Base-by-base conservation (phyloP, 1,140 invertebrate species). In the Periplaneta americana region DNA sequence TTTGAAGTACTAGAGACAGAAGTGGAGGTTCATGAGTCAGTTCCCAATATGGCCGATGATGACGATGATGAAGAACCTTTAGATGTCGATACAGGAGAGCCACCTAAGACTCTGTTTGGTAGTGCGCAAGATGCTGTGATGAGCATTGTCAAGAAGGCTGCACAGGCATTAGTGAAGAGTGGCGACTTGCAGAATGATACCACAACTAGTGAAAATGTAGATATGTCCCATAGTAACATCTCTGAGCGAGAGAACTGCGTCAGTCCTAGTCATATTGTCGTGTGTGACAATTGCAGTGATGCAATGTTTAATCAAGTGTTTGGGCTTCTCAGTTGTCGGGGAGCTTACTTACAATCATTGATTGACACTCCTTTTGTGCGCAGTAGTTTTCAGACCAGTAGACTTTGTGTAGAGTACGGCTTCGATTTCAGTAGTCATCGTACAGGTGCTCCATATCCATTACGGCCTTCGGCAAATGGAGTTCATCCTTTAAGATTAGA, bases 91-190 rank as follows among this genome's bases (percentile, higher is more conserved):
- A 89, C 89, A 81, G 84, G 85, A n/a, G 85, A 87, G 37, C 80
- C 84, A 34, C 84, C 89, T 11, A 88, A 88, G 79, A 96, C 96
- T 88, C 88, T 97, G 22, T 96, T 98, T 85, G 95, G 95, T 66
- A 95, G 93, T 48, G 96, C 96, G 2, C 92, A 93, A 80, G 95
- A 96, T 86, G 96, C 94, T 0, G 96, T 97, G 8, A 91, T 97
- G 83, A 95, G 93, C 80, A 96, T 98, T 80, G 95, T 98, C 9
- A 96, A 96, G 85, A 97, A 96, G 88, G 96, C 95, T 1, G 95
- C 95, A 18, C 92, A 95, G 88, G 80, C 32, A 2, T 75, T 66
- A 33, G 80, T 36, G 66, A 31, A 34, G 22, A 31, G 17, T 36
- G 80, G 37, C 31, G 36, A 32, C 33, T 34, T 66, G 32, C 33